A percentile compares a stretch with the other conserved stretches of the same genome.
Evolutionary conservation across 2,113 vertebrate species (phyloP).

Genomic region (Pao palembangensis): DNA sequence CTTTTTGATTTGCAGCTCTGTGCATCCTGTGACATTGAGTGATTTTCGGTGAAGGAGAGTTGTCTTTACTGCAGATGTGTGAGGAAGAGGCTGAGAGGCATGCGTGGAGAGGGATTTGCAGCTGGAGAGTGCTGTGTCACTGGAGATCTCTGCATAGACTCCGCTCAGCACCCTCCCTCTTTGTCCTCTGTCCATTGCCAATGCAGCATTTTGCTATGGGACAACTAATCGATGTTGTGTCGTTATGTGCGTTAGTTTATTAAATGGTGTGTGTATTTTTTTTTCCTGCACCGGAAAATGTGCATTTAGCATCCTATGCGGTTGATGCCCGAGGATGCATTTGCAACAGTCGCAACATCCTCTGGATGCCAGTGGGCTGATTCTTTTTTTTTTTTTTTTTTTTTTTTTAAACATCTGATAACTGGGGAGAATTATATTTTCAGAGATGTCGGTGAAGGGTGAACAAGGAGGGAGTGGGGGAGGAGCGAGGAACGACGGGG

Average conservation of each 20-base stretch:
- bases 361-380: neutral
- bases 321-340: slow-evolving; percentile 17
- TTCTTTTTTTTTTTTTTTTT: slow-evolving; percentile 9
- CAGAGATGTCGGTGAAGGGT: slow-evolving; percentile 71
- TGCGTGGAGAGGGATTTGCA: neutral
- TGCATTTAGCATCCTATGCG: neutral
- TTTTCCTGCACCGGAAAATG: neutral
- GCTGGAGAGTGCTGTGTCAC: slow-evolving; percentile 76
- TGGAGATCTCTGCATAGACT: slow-evolving; percentile 54
- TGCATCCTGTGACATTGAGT: neutral
- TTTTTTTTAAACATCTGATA: slow-evolving; percentile 33
- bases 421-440: slow-evolving; percentile 56
- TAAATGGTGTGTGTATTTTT: neutral
- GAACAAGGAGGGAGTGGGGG: slow-evolving; percentile 53
- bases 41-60: neutral
- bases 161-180: slow-evolving; percentile 27
- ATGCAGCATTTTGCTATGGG: slow-evolving; percentile 7
- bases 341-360: slow-evolving; percentile 30
- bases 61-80: too few relatives aligned
- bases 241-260: neutral
- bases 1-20: neutral
- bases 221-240: slow-evolving; percentile 7
- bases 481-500: slow-evolving; percentile 46
- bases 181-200: slow-evolving; percentile 19
- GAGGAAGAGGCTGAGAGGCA: neutral